These are phyloP conservation scores for Hypena proboscidalis DNA, from an alignment of 2,888 invertebrate species.

Conservation along the genomic window DNA sequence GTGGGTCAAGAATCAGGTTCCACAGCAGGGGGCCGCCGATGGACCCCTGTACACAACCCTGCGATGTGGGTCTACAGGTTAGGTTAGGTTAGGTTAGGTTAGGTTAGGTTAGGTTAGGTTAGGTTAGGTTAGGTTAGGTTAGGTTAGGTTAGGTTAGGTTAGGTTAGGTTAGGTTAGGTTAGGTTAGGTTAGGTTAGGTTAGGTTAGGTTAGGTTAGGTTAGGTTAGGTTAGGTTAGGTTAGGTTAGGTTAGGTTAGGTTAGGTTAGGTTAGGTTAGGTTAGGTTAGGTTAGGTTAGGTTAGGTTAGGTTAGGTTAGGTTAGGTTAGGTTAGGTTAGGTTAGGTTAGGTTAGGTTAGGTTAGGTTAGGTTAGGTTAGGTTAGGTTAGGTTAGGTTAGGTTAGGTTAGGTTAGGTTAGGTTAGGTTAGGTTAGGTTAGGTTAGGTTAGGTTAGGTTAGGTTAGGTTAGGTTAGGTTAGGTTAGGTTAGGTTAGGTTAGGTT, in stretches of 20 bases:
- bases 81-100: conserved; percentile 17
- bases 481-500: conserved; percentile 27
- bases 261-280: conserved; percentile 11
- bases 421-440: conserved; percentile 23
- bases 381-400: conserved; percentile 1
- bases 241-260: conserved; percentile 18
- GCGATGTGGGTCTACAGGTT: no score
- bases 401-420: conserved; percentile 10
- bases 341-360: conserved; percentile 20
- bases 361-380: conserved; percentile 18
- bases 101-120: conserved; percentile 9
- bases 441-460: conserved; percentile 20
- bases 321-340: conserved; percentile 17
- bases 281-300: conserved; percentile 13
- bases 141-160: conserved; percentile 14
- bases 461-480: conserved; percentile 21
- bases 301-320: conserved; percentile 19
- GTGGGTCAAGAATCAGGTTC: no score
- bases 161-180: conserved; percentile 13
- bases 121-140: conserved; percentile 18
- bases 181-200: conserved; percentile 20
- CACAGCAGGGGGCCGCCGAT: no score
- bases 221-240: conserved; percentile 20
- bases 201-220: conserved; percentile 20
- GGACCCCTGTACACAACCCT: no score